Base-by-base conservation (phyloP, 2,113 vertebrate species). In the Lepisosteus osseus region DNA sequence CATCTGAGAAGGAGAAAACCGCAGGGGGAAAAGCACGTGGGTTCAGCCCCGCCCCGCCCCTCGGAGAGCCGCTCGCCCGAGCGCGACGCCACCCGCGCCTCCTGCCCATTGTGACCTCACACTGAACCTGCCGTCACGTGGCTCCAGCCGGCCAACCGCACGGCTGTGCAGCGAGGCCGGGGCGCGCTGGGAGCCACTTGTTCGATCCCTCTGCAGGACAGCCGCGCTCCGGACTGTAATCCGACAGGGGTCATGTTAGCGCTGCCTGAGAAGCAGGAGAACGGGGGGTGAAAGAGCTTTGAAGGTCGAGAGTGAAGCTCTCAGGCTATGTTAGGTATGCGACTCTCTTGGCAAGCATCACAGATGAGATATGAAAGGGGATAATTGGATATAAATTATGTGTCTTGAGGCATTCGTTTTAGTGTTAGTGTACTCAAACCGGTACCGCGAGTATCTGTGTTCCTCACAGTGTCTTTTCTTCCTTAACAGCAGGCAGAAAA, bases 101-200 rank as follows among this genome's bases (percentile, higher is more conserved):
- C 40, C 67, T 75, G 76, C 73, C 45, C 68, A 54, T 59, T 67
- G 76, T 82, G 82, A 89, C 84, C 86, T 83, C 72, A 13, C 82
- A 83, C 61, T 90, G 85, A 89, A 89, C 87, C 80, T 59, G 72
- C 77, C 79, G 80, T 79, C 82, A 88, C 85, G 87, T 90, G 90
- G 90, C 83, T 85, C 61, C 14, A 59, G 69, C 82, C 45, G 63
- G 75, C 72, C 72, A 83, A 54, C 66, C 76, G 79, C 82, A 77
- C 73, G 74, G 74, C 81, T 67, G 73, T 70, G 69, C 68, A 14
- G 12, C 73, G 56, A 76, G 64, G 65, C 62, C 47, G 68, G 7
- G 61, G 73, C 67, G 74, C 13, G 14, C 7, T 6, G 86, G 7
- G 9, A 14, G 42, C 1, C 55, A 2, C 0, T 42, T 67, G 74